Conservation (phyloP, 2,888 invertebrate species). For the Phorcus lineatus region DNA sequence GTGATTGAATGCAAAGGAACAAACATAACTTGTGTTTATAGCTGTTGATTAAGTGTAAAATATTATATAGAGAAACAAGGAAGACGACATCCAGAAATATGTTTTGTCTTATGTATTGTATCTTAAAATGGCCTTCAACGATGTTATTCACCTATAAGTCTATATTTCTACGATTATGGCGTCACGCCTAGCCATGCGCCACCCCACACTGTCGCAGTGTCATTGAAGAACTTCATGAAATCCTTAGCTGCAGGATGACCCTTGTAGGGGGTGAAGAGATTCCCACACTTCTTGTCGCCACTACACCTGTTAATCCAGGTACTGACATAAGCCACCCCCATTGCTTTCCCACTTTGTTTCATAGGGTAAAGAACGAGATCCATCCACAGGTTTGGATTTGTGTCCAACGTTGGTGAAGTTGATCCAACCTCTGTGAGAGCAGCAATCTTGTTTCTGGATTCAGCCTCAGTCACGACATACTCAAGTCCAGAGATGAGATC, state of each 20-base stretch:
- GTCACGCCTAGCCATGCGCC: neutral
- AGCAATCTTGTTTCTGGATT: conserved; percentile 36
- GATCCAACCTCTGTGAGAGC: conserved; percentile 44
- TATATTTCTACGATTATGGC: neutral
- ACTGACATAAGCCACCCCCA: conserved; percentile 33
- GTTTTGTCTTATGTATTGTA: too few species aligned
- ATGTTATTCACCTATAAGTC: too few species aligned
- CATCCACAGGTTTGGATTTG: conserved; percentile 36
- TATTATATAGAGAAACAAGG: too few species aligned
- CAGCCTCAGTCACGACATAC: conserved; percentile 33
- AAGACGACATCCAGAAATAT: too few species aligned
- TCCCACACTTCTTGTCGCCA: conserved; percentile 18
- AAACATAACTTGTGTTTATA: too few species aligned
- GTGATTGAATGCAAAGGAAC: too few species aligned
- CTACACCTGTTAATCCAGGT: conserved; percentile 42
- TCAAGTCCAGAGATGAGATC: conserved; percentile 22
- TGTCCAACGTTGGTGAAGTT: conserved; percentile 30
- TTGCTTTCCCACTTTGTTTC: conserved; percentile 23
- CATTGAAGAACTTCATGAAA: conserved; percentile 36
- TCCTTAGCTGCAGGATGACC: conserved; percentile 33
- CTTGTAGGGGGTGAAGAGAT: conserved; percentile 31
- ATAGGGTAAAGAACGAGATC: conserved; percentile 37
- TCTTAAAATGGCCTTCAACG: too few species aligned
- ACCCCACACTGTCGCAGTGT: conserved; percentile 32
- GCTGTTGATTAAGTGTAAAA: too few species aligned